Conservation (phyloP, 2,113 vertebrate genomes). For the Tragelaphus imberbis region DNA sequence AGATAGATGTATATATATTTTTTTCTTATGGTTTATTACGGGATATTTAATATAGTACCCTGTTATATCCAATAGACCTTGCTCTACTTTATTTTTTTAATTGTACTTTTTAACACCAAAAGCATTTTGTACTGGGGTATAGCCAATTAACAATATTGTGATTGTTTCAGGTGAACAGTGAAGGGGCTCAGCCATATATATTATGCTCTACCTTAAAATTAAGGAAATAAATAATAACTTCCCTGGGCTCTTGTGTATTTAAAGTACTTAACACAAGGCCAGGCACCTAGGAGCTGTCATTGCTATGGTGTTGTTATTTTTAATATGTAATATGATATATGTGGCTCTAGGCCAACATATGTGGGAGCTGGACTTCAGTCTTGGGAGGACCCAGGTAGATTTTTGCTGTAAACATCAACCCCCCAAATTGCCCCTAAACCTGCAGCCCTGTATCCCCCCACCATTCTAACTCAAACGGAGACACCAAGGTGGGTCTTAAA, state of each 20-base stretch:
- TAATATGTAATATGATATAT: not conserved
- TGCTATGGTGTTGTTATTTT: not conserved
- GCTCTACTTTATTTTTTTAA: not conserved
- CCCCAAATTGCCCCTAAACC: not conserved
- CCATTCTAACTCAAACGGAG: not conserved
- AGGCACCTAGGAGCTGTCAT: not conserved
- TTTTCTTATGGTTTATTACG: not conserved
- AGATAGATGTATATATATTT: not conserved
- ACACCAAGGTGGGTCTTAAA: not conserved
- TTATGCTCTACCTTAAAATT: not conserved
- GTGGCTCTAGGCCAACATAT: not conserved
- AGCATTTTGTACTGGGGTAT: not conserved
- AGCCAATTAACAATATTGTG: not conserved
- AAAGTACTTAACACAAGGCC: not conserved
- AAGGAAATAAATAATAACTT: not conserved
- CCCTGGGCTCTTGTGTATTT: not conserved
- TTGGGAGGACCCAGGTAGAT: not conserved
- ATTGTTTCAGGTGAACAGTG: not conserved
- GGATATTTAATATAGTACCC: not conserved
- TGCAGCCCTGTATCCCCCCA: not conserved
- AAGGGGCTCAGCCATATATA: not conserved
- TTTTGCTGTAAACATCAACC: not conserved
- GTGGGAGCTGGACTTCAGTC: not conserved
- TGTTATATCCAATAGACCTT: not conserved
- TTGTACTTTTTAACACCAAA: not conserved